These are phyloP conservation scores for Stegana nigrithorax DNA, from an alignment of 2,888 invertebrate genomes.

Conservation along the genomic window DNA sequence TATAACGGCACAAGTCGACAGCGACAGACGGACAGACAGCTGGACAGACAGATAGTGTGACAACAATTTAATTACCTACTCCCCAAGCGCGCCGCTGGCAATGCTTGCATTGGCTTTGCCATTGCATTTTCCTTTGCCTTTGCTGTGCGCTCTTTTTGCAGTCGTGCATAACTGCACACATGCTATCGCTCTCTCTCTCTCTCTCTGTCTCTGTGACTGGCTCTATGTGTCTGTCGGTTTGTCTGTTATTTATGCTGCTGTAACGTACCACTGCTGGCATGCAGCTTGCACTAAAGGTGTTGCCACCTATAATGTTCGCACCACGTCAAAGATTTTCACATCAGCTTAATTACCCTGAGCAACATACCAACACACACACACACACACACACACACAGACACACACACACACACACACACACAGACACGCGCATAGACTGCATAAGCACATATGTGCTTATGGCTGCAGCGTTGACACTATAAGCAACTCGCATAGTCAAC, in stretches of 20 bases:
- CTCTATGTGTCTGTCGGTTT: neutral
- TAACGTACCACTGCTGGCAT: neutral
- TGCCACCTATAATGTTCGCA: constrained; percentile 47
- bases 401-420: neutral
- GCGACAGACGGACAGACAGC: neutral
- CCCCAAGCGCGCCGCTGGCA: constrained; percentile 6
- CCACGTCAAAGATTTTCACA: constrained; percentile 49
- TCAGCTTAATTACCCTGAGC: constrained; percentile 46
- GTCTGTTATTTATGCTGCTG: neutral
- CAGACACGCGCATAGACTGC: neutral
- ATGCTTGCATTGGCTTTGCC: neutral
- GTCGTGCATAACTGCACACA: no score
- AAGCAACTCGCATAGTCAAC: neutral
- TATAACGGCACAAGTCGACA: no score
- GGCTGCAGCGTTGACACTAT: no score
- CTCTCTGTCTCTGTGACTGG: no score
- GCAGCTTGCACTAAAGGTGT: constrained; percentile 13
- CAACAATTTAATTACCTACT: constrained; percentile 53
- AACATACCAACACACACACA: neutral
- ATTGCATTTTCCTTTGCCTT: neutral
- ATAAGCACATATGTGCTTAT: neutral
- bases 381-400: neutral
- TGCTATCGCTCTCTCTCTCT: neutral
- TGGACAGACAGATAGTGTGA: constrained; percentile 19
- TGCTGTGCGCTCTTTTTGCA: no score